These are phyloP conservation scores for Borostomias antarcticus DNA, from an alignment of 2,797 vertebrate genomes.

Conservation along the genomic window DNA sequence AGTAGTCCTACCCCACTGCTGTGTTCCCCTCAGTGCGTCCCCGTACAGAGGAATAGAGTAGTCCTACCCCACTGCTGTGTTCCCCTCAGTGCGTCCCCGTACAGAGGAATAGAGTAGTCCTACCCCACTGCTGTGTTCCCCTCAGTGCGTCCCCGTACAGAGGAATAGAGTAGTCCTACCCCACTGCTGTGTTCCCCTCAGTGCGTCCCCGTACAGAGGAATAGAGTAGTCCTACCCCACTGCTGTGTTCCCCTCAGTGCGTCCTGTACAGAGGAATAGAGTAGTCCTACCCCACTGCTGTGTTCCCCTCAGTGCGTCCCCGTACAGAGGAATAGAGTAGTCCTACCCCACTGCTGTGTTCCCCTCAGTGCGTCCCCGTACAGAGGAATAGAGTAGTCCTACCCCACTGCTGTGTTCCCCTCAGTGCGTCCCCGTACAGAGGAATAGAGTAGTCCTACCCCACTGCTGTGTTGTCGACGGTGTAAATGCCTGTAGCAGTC, in stretches of 20 bases:
- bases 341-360: neutral
- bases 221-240: neutral
- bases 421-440: neutral
- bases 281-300: neutral
- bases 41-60: neutral
- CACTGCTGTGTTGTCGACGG: neutral
- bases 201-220: neutral
- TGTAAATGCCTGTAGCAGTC: slow-evolving; percentile 8
- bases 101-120: neutral
- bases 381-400: neutral
- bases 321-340: neutral
- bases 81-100: neutral
- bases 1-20: neutral
- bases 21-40: neutral
- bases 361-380: neutral
- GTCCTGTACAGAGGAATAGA: neutral
- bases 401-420: neutral
- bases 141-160: neutral
- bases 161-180: neutral
- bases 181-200: neutral
- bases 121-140: neutral
- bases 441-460: neutral
- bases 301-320: neutral
- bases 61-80: neutral
- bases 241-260: neutral